phyloP scores from a whole-genome alignment of 2,888 invertebrate species.

The Drosophila bunnanda region DNA sequence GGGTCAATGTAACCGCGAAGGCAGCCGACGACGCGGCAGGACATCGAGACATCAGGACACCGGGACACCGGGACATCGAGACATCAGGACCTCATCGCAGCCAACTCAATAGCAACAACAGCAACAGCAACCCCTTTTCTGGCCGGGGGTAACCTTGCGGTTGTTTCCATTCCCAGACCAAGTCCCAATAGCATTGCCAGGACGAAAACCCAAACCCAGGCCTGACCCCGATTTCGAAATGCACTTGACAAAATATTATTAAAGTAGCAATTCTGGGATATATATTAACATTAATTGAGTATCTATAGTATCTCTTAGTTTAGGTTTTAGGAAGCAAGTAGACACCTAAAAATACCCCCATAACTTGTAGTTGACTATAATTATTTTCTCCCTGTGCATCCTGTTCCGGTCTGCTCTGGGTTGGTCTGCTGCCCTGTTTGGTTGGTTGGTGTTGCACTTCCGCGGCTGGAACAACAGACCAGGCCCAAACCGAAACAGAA shows the following conservation, averaged over 20 bases:
- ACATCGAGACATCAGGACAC: constrained; percentile 58
- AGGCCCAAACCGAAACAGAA: constrained; percentile 28
- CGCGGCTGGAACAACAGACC: constrained; percentile 50
- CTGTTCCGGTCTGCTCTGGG: constrained; percentile 40
- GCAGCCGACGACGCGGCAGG: constrained; percentile 68
- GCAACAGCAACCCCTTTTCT: constrained; percentile 31
- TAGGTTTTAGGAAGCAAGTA: not conserved
- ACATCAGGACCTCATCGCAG: constrained; percentile 13
- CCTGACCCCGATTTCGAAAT: constrained; percentile 14
- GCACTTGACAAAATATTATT: not conserved
- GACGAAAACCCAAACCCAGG: constrained; percentile 13
- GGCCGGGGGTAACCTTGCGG: constrained; percentile 58
- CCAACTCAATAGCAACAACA: constrained; percentile 19
- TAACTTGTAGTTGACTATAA: not conserved
- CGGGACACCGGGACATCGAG: constrained; percentile 10
- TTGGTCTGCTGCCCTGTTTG: constrained; percentile 32
- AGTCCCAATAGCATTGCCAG: constrained; percentile 29
- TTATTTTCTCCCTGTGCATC: constrained; percentile 17
- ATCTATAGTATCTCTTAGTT: not conserved
- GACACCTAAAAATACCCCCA: not conserved
- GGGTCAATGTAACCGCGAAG: constrained; percentile 73
- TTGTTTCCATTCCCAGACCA: constrained; percentile 28
- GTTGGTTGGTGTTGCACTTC: constrained; percentile 67
- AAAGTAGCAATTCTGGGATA: not conserved
- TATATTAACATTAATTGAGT: not conserved